Evolutionary conservation across 92 coral and sea anemone genomes (phyloP).

Genomic region (Siderastrea radians): DNA sequence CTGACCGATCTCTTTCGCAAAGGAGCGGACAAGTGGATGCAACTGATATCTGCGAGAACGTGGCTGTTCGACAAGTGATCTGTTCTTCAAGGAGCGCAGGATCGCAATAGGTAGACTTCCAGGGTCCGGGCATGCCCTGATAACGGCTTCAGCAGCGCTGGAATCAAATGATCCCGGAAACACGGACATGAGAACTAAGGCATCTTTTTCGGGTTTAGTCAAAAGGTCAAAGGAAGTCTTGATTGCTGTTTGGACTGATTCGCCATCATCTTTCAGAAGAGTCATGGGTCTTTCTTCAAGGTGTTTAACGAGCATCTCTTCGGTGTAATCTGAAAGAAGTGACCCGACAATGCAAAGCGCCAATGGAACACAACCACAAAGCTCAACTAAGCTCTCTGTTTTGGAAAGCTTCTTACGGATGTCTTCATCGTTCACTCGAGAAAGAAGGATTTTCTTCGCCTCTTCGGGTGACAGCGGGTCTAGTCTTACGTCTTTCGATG

Average conservation of each 20-base stretch:
- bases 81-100: not conserved
- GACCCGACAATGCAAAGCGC: constrained; percentile 58
- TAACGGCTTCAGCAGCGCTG: constrained; percentile 37
- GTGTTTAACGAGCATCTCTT: constrained; percentile 7
- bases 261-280: constrained; percentile 1
- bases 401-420: not conserved
- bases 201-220: not conserved
- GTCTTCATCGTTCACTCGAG: not conserved
- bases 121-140: not conserved
- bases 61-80: not conserved
- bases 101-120: not conserved
- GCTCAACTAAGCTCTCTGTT: constrained; percentile 11
- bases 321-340: constrained; percentile 30
- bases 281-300: constrained; percentile 34
- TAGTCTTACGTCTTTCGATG: not conserved
- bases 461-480: not conserved
- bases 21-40: too few species aligned
- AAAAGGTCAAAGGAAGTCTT: constrained; percentile 25
- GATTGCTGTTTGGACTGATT: constrained; percentile 29
- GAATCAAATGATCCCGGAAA: constrained; percentile 36
- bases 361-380: constrained; percentile 62
- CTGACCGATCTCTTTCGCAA: not conserved
- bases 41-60: too few species aligned
- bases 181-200: constrained; percentile 45
- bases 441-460: not conserved